A percentile compares a stretch with the other conserved stretches of the same genome.
phyloP scores from a whole-genome alignment of 1,140 invertebrate species.

The Pinna nobilis region DNA sequence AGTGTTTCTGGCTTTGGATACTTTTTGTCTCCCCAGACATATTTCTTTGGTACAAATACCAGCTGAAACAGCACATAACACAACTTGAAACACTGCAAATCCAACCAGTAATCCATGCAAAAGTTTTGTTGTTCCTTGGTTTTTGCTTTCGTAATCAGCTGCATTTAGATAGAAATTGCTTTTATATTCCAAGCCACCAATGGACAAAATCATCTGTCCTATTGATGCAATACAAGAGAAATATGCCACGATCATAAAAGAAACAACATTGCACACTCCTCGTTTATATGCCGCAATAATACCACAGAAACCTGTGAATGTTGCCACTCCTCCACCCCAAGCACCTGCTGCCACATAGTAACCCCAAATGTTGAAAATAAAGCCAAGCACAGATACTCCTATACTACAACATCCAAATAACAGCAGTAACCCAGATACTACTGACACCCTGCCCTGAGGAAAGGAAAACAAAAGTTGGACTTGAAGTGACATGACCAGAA shows the following conservation, averaged over 20 bases:
- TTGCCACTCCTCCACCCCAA: constrained; percentile 29
- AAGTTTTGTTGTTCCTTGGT: constrained; percentile 24
- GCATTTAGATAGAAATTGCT: constrained; percentile 30
- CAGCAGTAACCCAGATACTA: constrained; percentile 27
- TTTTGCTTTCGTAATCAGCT: background rate
- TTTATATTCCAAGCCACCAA: constrained; percentile 26
- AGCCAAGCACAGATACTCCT: constrained; percentile 24
- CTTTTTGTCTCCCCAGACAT: constrained; percentile 21
- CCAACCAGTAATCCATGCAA: constrained; percentile 34
- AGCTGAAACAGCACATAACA: constrained; percentile 13
- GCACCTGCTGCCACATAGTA: constrained; percentile 32
- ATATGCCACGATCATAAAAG: constrained; percentile 17
- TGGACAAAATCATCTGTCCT: constrained; percentile 22
- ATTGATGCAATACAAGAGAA: constrained; percentile 28
- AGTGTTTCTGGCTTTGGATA: background rate
- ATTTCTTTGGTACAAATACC: constrained; percentile 30
- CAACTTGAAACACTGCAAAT: constrained; percentile 23
- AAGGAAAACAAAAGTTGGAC: constrained; percentile 37
- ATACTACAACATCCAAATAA: constrained; percentile 35
- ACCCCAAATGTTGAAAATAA: constrained; percentile 37
- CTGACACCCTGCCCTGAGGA: constrained; percentile 30
- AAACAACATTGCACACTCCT: constrained; percentile 31
- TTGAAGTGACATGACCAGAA: constrained; percentile 38
- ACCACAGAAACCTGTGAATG: constrained; percentile 30
- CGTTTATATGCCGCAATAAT: constrained; percentile 29